Evolutionary conservation across 1,140 invertebrate species (phyloP), one percentile per base, ranked within the genome.

Genomic region (Aphelenchoides besseyi): DNA sequence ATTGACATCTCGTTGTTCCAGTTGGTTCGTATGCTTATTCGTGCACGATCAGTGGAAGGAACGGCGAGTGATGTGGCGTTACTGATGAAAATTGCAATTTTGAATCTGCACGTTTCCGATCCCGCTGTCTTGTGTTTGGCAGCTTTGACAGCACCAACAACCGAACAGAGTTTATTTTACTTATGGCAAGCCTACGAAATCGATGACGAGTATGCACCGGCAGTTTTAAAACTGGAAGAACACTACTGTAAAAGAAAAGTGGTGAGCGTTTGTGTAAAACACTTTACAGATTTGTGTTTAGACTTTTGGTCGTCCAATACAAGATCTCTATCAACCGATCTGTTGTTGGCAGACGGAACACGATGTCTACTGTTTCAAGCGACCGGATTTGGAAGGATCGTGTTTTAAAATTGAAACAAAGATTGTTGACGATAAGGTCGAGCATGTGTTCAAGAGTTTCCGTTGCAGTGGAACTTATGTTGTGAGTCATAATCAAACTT

Each of bases 341-440:
- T 72, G 70, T 59, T 72, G 70, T 53, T 72, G 70, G 70, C 28
- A 28, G 12, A 73, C 41, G 33, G 70, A 72, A 59, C 70, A 72
- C 2, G 59, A 72, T 35, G 69, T 73, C 12, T 72, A 71, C 37
- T 72, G 70, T 30, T 72, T 74, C 18, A 35, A 48, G 16, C 23
- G 33, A 28, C 33, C 71, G 29, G 37, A 66, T 5, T 26, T 9
- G 18, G 18, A 54, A 18, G n/a, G 48, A 5, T 18, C 23, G 12
- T 74, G 69, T 28, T 5, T 74, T 61, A 35, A 53, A 72, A 5
- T 72, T 18, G 12, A 29, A 70, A 70, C 53, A 57, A 8, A 55
- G 33, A 67, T 52, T 5, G 23, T 16, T 23, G 62, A 36, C 5
- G 62, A 66, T 29, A 68, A 71, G n/a, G 68, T 69, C 64, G 57